Evolutionary conservation across 1,140 invertebrate genomes (phyloP).

Genomic region (Stegodyphus mimosarum): DNA sequence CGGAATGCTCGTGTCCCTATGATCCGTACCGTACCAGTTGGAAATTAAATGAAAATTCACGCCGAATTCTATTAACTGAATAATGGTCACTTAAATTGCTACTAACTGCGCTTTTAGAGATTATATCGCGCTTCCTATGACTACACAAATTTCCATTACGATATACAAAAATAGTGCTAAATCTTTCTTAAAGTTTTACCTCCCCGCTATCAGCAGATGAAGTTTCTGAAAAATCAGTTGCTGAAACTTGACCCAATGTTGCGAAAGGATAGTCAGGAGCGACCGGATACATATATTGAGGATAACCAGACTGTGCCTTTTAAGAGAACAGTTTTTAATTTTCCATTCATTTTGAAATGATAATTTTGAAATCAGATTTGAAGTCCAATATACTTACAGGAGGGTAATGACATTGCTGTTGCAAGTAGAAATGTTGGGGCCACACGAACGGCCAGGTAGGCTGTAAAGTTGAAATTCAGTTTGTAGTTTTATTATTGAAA

Average conservation of each 20-base stretch:
- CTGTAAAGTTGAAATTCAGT: neutral
- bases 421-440: conserved; percentile 41
- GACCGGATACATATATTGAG: conserved; percentile 33
- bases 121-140: too few species aligned
- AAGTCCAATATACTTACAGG: conserved; percentile 41
- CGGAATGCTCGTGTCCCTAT: too few species aligned
- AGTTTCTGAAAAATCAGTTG: conserved; percentile 44
- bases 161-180: neutral
- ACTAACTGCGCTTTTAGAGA: too few species aligned
- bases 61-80: too few species aligned
- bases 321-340: neutral
- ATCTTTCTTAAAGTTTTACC: conserved; percentile 4
- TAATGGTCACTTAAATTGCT: too few species aligned
- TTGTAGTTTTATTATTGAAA: neutral
- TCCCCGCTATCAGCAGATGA: conserved; percentile 50
- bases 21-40: too few species aligned
- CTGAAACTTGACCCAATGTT: neutral
- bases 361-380: too few species aligned
- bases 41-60: too few species aligned
- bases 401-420: conserved; percentile 32
- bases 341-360: neutral
- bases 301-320: conserved; percentile 31
- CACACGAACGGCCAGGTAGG: conserved; percentile 33
- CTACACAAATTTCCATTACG: too few species aligned
- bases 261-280: conserved; percentile 21